A percentile compares a stretch with the other conserved stretches of the same genome.
Evolutionary conservation across 1,140 invertebrate species (phyloP).

Genomic region (Heliconius eleuchia): DNA sequence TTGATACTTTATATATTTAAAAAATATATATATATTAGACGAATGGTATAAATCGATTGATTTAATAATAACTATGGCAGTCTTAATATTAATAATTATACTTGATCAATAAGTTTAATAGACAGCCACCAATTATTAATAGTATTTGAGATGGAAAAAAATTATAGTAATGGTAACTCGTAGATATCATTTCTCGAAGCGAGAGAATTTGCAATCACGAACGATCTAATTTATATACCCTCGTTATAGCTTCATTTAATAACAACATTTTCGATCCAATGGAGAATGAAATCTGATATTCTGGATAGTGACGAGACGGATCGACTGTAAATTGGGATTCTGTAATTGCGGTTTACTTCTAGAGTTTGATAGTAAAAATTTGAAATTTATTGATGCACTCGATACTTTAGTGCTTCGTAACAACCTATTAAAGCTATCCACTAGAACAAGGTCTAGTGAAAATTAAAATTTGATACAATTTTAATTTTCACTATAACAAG

Average conservation of each 20-base stretch:
- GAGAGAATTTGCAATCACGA: slow-evolving; percentile 15
- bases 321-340: slow-evolving; percentile 9
- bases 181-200: not conserved
- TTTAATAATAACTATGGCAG: slow-evolving; percentile 1
- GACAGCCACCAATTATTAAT: not conserved
- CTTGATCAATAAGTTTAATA: not conserved
- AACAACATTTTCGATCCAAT: slow-evolving; percentile 17
- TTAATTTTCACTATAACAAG: too few species aligned
- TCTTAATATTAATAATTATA: not conserved
- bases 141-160: not conserved
- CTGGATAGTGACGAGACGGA: slow-evolving; percentile 7
- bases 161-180: not conserved
- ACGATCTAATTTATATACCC: slow-evolving; percentile 16
- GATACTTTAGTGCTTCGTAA: not conserved
- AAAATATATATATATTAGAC: not conserved
- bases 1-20: not conserved
- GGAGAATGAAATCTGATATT: slow-evolving; percentile 20
- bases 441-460: not conserved
- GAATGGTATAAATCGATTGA: not conserved
- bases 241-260: slow-evolving; percentile 17
- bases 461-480: too few species aligned
- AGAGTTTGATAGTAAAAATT: not conserved
- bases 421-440: slow-evolving; percentile 23
- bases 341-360: not conserved
- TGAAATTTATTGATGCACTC: not conserved